These are phyloP conservation scores for Magallana nippona DNA, from an alignment of 2,888 invertebrate species.

Conservation along the genomic window DNA sequence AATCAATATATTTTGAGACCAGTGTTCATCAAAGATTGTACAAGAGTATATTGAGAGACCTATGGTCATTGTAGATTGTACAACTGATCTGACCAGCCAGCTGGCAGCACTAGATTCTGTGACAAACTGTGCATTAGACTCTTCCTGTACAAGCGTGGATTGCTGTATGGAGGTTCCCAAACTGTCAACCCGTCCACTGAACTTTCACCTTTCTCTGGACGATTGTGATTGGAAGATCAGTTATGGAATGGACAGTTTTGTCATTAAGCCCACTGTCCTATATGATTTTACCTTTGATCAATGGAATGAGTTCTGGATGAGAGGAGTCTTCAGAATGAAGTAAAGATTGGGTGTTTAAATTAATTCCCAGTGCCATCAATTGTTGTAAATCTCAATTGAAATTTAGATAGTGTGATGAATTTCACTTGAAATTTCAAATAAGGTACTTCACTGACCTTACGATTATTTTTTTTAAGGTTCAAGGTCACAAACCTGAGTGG, in stretches of 20 bases:
- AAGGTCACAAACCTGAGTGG: conserved; percentile 47
- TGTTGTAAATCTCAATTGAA: no score
- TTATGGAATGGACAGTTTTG: conserved; percentile 50
- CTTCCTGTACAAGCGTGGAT: conserved; percentile 49
- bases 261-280: conserved; percentile 41
- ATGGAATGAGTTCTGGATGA: conserved; percentile 52
- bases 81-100: conserved; percentile 1
- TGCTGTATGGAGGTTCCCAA: conserved; percentile 51
- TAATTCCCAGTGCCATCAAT: no score
- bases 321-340: conserved; percentile 52
- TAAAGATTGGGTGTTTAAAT: conserved; percentile 35
- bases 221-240: conserved; percentile 48
- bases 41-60: no score
- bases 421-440: no score
- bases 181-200: conserved; percentile 3
- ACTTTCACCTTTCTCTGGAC: conserved; percentile 44
- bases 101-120: conserved; percentile 41
- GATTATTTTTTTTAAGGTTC: conserved; percentile 42
- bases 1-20: not conserved
- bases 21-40: not conserved
- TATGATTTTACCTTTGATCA: conserved; percentile 50
- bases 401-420: no score
- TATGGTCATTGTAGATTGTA: conserved; percentile 49
- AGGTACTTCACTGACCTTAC: no score
- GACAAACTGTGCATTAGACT: conserved; percentile 50